A percentile compares a stretch with the other conserved stretches of the same genome.
Evolutionary conservation across 2,888 invertebrate species (phyloP).

Genomic region (Lasioglossum marginatum): DNA sequence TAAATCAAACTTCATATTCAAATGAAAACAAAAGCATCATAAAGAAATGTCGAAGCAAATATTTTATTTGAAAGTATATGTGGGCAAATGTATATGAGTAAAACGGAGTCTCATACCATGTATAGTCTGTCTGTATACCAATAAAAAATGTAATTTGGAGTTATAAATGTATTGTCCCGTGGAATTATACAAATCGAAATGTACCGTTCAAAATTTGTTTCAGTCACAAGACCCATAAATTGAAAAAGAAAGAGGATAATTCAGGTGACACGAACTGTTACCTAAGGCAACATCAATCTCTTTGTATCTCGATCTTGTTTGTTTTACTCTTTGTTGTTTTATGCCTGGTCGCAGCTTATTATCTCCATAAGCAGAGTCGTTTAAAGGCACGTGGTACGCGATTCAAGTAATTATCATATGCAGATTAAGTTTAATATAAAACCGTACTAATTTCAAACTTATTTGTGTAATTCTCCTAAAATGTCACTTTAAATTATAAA

Average conservation of each 20-base stretch:
- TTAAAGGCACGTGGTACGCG: constrained; percentile 37
- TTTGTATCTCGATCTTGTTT: constrained; percentile 27
- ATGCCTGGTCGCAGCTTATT: constrained; percentile 33
- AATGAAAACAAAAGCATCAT: too few species aligned
- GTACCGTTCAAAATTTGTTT: neutral
- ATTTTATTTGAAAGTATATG: too few species aligned
- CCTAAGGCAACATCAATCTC: constrained; percentile 8
- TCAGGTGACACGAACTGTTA: neutral
- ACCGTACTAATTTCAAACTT: neutral
- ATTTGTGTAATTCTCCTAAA: neutral
- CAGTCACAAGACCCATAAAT: constrained; percentile 15
- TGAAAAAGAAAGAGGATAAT: constrained; percentile 32
- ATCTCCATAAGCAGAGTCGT: constrained; percentile 22
- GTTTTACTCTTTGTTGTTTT: constrained; percentile 23
- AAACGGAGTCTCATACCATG: neutral
- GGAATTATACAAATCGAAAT: neutral
- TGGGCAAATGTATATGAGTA: too few species aligned
- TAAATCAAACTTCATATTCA: too few species aligned
- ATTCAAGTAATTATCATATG: constrained; percentile 54
- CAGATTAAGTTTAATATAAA: constrained; percentile 9
- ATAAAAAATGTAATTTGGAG: neutral
- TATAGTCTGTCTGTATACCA: neutral
- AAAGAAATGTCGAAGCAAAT: too few species aligned
- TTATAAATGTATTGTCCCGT: neutral
- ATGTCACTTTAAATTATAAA: neutral